Conservation (phyloP, 2,888 invertebrate species). For the Octodonta nipae region DNA sequence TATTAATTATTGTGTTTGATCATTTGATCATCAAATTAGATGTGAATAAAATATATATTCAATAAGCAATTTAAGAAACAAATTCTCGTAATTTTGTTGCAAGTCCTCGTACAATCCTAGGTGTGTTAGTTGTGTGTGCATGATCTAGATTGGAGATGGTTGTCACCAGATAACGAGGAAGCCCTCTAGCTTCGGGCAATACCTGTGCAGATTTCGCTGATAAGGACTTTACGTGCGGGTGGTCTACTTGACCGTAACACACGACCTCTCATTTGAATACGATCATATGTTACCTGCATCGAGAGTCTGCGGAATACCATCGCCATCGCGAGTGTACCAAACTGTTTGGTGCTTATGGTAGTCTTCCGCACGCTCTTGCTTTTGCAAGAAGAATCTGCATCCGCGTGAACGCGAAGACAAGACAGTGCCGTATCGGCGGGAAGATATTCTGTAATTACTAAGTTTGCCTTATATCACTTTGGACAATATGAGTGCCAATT, state of each 20-base stretch:
- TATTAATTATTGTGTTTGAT: too few species aligned
- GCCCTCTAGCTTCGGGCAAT: conserved; percentile 20
- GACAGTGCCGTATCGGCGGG: conserved; percentile 1
- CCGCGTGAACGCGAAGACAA: conserved; percentile 6
- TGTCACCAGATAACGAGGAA: conserved; percentile 35
- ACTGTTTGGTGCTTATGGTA: not conserved
- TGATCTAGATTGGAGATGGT: conserved; percentile 38
- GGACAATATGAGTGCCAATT: too few species aligned
- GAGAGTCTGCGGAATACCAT: conserved; percentile 12
- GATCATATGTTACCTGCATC: conserved; percentile 29
- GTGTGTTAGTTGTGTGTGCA: conserved; percentile 24
- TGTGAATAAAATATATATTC: too few species aligned
- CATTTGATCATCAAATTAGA: too few species aligned
- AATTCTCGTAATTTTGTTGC: too few species aligned
- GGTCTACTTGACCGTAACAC: conserved; percentile 21
- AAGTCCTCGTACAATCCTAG: too few species aligned
- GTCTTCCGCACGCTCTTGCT: conserved; percentile 17
- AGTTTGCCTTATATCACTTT: too few species aligned
- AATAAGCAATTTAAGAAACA: too few species aligned
- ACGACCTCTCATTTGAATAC: conserved; percentile 36
- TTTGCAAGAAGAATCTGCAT: conserved; percentile 28
- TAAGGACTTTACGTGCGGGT: conserved; percentile 26
- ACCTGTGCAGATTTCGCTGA: conserved; percentile 1
- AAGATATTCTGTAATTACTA: too few species aligned
- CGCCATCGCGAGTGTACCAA: not conserved